phyloP scores from a whole-genome alignment of 1,140 invertebrate species.

The Mycetomoellerius zeteki region DNA sequence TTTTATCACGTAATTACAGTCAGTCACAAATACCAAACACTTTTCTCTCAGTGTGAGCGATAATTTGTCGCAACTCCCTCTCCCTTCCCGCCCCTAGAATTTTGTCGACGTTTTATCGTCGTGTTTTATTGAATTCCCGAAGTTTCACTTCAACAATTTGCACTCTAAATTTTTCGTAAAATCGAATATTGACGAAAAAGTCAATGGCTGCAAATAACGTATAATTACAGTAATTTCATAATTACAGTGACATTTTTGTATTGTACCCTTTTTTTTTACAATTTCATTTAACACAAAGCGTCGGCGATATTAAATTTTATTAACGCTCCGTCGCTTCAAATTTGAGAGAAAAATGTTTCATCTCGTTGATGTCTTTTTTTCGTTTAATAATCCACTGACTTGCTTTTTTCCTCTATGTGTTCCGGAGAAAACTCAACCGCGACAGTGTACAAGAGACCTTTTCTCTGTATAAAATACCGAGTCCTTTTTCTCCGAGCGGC shows the following conservation, averaged over 20 bases:
- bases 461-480: slow-evolving; percentile 13
- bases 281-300: neutral
- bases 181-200: neutral
- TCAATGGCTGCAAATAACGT: neutral
- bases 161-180: neutral
- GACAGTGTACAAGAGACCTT: slow-evolving; percentile 1
- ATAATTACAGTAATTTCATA: slow-evolving; percentile 12
- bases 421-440: neutral
- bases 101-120: neutral
- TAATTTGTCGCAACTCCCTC: neutral
- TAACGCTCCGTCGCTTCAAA: neutral
- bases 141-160: neutral
- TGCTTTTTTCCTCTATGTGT: neutral
- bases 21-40: too few species aligned
- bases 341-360: slow-evolving; percentile 16
- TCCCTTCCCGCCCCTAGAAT: neutral
- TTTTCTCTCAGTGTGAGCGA: neutral
- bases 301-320: slow-evolving; percentile 1
- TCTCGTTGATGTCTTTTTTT: neutral
- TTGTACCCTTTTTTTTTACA: neutral
- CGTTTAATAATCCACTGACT: slow-evolving; percentile 3
- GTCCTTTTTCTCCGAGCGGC: slow-evolving; percentile 1
- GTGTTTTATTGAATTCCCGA: slow-evolving; percentile 12
- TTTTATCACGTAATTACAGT: too few species aligned
- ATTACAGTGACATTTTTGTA: neutral